Conservation (phyloP, 2,113 vertebrate species). For the Daboia siamensis region DNA sequence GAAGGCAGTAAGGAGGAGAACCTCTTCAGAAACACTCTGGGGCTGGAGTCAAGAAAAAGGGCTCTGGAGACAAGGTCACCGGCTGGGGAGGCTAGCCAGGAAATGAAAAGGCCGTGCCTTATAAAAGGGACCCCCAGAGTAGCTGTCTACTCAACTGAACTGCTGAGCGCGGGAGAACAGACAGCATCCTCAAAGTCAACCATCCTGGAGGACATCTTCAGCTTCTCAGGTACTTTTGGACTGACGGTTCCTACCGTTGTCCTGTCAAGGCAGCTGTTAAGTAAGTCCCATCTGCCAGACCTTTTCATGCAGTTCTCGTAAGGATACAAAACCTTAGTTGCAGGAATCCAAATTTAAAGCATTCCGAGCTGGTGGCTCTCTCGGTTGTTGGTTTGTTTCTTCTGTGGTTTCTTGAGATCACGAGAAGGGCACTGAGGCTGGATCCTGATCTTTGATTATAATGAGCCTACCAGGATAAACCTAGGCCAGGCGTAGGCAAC, state of each 20-base stretch:
- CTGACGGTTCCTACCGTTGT: not conserved
- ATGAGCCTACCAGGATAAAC: not conserved
- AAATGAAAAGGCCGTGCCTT: slow-evolving; percentile 51
- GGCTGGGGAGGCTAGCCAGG: slow-evolving; percentile 25
- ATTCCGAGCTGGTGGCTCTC: not conserved
- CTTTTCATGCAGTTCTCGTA: not conserved
- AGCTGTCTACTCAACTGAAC: slow-evolving; percentile 32
- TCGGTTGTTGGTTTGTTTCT: not conserved
- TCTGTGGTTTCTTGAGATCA: not conserved
- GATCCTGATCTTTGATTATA: not conserved
- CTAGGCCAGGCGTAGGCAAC: not conserved
- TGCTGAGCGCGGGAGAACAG: not conserved
- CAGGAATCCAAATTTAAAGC: not conserved
- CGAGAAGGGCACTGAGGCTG: not conserved
- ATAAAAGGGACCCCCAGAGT: slow-evolving; percentile 36
- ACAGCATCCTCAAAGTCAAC: fast-evolving
- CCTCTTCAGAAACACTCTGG: slow-evolving; percentile 36
- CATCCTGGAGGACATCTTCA: slow-evolving; percentile 48
- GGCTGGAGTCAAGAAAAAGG: slow-evolving; percentile 63
- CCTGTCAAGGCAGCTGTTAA: not conserved
- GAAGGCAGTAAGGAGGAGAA: slow-evolving; percentile 51
- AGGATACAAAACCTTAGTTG: not conserved
- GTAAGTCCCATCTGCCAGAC: not conserved
- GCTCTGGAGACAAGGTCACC: slow-evolving; percentile 22
- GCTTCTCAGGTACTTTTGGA: slow-evolving; percentile 63